Percentiles rank a stretch among this genome's conserved stretches.
These are phyloP conservation scores for Picus viridis DNA, from an alignment of 2,797 vertebrate genomes.

Conservation along the genomic window DNA sequence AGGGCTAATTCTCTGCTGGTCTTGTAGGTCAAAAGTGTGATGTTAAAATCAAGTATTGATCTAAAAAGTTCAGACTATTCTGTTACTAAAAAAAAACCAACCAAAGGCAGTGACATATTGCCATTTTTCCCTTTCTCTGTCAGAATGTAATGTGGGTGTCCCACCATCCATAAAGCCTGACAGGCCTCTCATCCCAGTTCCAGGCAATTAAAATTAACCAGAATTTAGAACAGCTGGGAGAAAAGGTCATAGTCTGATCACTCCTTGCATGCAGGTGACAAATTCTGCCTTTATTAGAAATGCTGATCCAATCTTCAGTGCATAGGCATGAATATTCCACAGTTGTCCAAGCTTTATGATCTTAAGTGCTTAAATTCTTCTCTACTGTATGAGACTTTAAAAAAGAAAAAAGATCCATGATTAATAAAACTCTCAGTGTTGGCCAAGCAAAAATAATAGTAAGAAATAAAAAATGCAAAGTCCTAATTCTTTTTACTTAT, in stretches of 20 bases:
- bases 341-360: background rate
- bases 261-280: background rate
- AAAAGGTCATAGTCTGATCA: background rate
- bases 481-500: background rate
- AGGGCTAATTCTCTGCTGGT: background rate
- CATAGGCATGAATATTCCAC: background rate
- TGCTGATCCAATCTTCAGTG: background rate
- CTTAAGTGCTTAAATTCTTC: background rate
- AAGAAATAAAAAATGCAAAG: background rate
- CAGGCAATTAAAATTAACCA: background rate
- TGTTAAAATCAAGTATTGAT: background rate
- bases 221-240: background rate
- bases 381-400: background rate
- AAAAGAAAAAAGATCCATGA: background rate
- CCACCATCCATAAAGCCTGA: background rate
- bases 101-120: background rate
- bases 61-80: background rate
- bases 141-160: background rate
- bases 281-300: background rate
- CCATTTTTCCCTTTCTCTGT: background rate
- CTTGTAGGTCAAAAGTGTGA: background rate
- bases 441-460: background rate
- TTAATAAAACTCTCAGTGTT: background rate
- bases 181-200: background rate
- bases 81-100: background rate